A percentile compares a stretch with the other conserved stretches of the same genome.
phyloP scores from a whole-genome alignment of 2,113 vertebrate species.

The Rhabdomys dilectus region DNA sequence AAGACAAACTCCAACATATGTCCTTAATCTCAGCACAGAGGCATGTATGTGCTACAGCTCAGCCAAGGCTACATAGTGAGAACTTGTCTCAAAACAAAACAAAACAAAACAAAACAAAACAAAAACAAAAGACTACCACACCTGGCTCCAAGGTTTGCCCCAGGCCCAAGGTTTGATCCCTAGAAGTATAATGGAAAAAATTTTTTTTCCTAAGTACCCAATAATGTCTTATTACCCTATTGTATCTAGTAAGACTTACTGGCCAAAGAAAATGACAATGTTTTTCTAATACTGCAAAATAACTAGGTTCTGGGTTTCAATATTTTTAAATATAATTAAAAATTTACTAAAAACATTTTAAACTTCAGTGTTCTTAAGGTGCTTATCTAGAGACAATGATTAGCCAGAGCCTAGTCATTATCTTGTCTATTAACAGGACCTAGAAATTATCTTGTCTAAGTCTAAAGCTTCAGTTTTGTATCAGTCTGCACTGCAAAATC shows the following conservation, averaged over 20 bases:
- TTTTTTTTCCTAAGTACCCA: background rate
- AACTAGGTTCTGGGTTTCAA: background rate
- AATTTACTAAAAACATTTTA: background rate
- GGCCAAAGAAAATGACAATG: background rate
- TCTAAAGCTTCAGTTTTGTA: background rate
- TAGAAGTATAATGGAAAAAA: background rate
- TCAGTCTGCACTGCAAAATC: conserved; percentile 19
- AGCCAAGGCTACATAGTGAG: background rate
- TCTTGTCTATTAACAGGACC: background rate
- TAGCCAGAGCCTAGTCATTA: conserved; percentile 40
- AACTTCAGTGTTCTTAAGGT: background rate
- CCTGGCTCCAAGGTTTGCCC: background rate
- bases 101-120: background rate
- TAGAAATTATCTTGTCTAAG: conserved; percentile 39
- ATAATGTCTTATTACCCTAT: background rate
- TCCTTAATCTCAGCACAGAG: background rate
- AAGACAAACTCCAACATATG: background rate
- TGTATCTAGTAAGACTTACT: background rate
- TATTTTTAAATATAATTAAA: background rate
- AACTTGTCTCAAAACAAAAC: background rate
- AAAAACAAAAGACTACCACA: background rate
- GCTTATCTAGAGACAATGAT: background rate
- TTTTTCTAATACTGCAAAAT: background rate
- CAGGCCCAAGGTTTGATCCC: background rate
- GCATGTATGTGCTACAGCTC: background rate